Evolutionary conservation across 2,888 invertebrate genomes (phyloP), one percentile per base, ranked within the genome.

Genomic region (Drosophila ezoana): DNA sequence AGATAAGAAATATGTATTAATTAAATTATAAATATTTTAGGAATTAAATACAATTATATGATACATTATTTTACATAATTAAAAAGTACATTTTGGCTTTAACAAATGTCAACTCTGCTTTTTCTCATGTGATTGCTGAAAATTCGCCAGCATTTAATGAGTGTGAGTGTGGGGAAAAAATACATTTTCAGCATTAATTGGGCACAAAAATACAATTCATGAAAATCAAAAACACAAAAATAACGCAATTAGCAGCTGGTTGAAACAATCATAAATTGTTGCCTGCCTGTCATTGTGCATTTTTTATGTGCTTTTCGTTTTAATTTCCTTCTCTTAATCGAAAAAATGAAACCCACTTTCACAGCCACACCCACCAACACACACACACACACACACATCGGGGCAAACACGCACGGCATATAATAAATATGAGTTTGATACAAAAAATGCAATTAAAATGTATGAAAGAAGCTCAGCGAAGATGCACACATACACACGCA

Each of bases 371-470:
- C 6, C 23, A 28, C 44, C 53, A 20, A 11, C 32, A 23, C 23
- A 38, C 68, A 38, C 48, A n/a, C 60, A 58, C 18, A 41, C 52
- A 58, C 48, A 41, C 45, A 35, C 53, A 43, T 28, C 28, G 28
- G 52, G 61, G 4, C 40, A 16, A 10, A 16, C 16, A 41, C 10
- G 43, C 41, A 23, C 44, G 35, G 47, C 57, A 40, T 62, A 77
- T 70, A 72, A 81, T 70, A 89, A 83, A 86, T 89, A 87, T 70
- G 81, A 77, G 74, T 84, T 76, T 78, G 84, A 80, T 84, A 76
- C 60, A 68, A 79, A 76, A 82, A 82, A 81, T 84, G 83, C 87
- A 83, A 83, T 83, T 83, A 83, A 83, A 89, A 83, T 80, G 87
- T 80, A 81, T 77, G 72, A 62, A 65, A 74, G 85, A 56, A 68